Conservation (phyloP, 2,888 invertebrate species). For the Folsomia manolachei region DNA sequence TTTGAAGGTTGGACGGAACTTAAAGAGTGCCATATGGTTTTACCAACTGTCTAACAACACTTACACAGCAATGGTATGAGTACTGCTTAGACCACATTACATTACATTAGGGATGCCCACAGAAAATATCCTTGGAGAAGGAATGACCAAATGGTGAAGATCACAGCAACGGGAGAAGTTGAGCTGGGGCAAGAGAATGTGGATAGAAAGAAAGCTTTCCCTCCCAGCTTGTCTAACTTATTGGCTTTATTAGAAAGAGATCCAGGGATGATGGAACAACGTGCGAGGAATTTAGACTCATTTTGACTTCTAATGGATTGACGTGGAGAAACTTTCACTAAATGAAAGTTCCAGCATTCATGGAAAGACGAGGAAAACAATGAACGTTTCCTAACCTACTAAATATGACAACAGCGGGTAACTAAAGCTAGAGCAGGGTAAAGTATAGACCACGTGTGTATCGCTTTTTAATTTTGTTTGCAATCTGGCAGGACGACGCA, state of each 20-base stretch:
- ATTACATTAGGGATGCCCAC: background rate
- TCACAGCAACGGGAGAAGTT: background rate
- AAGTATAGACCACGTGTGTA: too few relatives aligned
- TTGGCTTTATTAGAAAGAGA: constrained; percentile 25
- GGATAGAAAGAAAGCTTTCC: background rate
- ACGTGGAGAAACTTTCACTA: background rate
- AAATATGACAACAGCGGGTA: too few relatives aligned
- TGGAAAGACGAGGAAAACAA: too few relatives aligned
- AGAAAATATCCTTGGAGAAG: background rate
- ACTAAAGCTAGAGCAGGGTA: too few relatives aligned
- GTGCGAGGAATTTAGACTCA: constrained; percentile 28
- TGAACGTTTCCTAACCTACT: too few relatives aligned
- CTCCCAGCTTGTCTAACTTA: constrained; percentile 13
- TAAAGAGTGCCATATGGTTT: background rate
- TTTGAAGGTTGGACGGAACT: background rate
- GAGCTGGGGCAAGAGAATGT: background rate
- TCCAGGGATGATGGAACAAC: constrained; percentile 24
- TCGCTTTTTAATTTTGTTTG: too few relatives aligned
- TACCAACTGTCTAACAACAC: background rate
- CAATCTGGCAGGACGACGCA: too few relatives aligned
- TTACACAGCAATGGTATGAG: background rate
- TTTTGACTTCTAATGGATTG: constrained; percentile 29
- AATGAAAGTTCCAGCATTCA: too few relatives aligned
- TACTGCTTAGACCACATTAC: constrained; percentile 4
- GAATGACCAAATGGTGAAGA: background rate